These are phyloP conservation scores for Epinotia nisella DNA, from an alignment of 2,888 invertebrate genomes.

Conservation along the genomic window DNA sequence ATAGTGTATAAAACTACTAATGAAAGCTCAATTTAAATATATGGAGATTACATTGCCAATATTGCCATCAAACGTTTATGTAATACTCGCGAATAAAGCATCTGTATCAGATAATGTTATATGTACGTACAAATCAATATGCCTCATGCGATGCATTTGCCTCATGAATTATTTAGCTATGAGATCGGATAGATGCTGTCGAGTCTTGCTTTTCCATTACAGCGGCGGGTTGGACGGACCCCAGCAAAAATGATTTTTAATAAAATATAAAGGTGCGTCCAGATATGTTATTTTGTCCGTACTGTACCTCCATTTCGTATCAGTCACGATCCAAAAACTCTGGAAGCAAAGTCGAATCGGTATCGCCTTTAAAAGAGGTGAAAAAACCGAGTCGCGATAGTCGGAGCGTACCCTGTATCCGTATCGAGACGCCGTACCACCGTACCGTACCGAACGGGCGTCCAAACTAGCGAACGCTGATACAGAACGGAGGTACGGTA, in stretches of 20 bases:
- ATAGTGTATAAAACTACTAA: no score
- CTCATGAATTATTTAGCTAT: slow-evolving; percentile 38
- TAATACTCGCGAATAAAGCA: slow-evolving; percentile 5
- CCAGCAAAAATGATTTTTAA: slow-evolving; percentile 14
- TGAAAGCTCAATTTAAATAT: not conserved
- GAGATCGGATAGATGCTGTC: slow-evolving; percentile 30
- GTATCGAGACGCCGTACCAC: no score
- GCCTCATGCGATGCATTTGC: slow-evolving; percentile 33
- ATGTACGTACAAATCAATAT: slow-evolving; percentile 38
- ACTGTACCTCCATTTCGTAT: no score
- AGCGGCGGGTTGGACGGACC: not conserved
- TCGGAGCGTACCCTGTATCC: no score
- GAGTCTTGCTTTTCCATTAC: slow-evolving; percentile 32
- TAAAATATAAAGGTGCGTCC: slow-evolving; percentile 20
- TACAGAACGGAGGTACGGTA: no score
- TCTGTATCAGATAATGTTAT: slow-evolving; percentile 25
- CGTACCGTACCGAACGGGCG: no score
- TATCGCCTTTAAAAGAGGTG: no score
- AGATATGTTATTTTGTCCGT: no score
- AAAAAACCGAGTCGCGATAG: no score
- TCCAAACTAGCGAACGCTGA: no score
- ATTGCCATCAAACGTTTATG: slow-evolving; percentile 1
- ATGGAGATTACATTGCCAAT: not conserved
- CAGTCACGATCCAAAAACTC: no score
- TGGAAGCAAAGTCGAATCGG: no score